Conservation (phyloP, 2,113 vertebrate species). For the Capreolus pygargus region DNA sequence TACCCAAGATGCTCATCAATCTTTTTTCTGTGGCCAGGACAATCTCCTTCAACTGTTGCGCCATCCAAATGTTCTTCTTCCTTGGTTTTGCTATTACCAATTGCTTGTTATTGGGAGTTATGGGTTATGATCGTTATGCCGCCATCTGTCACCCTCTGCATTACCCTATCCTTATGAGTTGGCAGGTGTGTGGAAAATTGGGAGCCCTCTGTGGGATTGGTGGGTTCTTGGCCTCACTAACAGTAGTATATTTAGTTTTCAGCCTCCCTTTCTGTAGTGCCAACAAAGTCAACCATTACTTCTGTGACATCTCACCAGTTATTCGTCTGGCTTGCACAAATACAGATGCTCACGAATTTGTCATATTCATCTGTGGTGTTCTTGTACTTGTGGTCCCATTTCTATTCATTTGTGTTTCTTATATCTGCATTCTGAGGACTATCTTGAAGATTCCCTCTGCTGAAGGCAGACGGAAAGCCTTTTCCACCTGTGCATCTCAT, state of each 20-base stretch:
- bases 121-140: conserved; percentile 64
- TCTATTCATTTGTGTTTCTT: conserved; percentile 56
- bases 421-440: conserved; percentile 60
- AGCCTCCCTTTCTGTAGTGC: conserved; percentile 63
- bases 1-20: conserved; percentile 64
- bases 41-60: conserved; percentile 52
- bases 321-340: conserved; percentile 64
- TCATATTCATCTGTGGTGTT: conserved; percentile 62
- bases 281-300: conserved; percentile 70
- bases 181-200: conserved; percentile 20
- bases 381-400: conserved; percentile 61
- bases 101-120: conserved; percentile 56
- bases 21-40: conserved; percentile 29
- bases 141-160: conserved; percentile 65
- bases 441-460: conserved; percentile 58
- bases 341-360: conserved; percentile 42
- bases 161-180: conserved; percentile 61
- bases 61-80: conserved; percentile 58
- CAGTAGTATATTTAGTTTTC: conserved; percentile 54
- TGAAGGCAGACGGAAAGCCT: conserved; percentile 59
- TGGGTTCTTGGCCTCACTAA: conserved; percentile 42
- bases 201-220: conserved; percentile 18
- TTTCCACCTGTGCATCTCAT: conserved; percentile 72
- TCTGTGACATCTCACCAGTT: conserved; percentile 72
- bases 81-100: conserved; percentile 54